Conservation (phyloP, 2,888 invertebrate species). For the Lampropteryx suffumata region DNA sequence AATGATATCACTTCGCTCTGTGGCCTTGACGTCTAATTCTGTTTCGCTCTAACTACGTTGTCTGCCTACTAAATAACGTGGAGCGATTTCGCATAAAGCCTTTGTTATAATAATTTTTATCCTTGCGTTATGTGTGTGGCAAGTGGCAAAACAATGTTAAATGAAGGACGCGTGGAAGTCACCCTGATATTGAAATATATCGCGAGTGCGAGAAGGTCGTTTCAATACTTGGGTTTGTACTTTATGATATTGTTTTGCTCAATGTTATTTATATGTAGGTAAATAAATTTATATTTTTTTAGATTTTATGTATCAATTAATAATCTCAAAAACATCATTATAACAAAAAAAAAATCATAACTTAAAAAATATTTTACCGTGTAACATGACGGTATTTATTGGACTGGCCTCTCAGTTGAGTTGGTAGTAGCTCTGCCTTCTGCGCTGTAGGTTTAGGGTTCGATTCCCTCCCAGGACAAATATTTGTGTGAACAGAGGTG, state of each 20-base stretch:
- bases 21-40: conserved; percentile 77
- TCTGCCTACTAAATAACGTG: conserved; percentile 67
- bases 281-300: too few species aligned
- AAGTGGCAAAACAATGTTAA: conserved; percentile 30
- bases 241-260: conserved; percentile 26
- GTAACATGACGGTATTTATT: too few species aligned
- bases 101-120: conserved; percentile 35
- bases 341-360: too few species aligned
- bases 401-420: too few species aligned
- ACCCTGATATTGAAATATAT: conserved; percentile 31
- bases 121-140: conserved; percentile 19
- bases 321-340: too few species aligned
- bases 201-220: conserved; percentile 29
- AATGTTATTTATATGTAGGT: neutral
- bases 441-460: too few species aligned
- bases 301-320: too few species aligned
- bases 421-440: too few species aligned
- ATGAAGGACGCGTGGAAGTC: conserved; percentile 34
- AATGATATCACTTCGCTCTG: conserved; percentile 73
- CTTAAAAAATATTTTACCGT: too few species aligned
- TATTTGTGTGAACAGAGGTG: too few species aligned
- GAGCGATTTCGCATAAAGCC: conserved; percentile 33
- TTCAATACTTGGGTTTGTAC: conserved; percentile 23
- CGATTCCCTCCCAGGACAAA: too few species aligned
- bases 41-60: conserved; percentile 73